Evolutionary conservation across 2,888 invertebrate species (phyloP), one percentile per base, ranked within the genome.

Genomic region (Macrophya alboannulata): DNA sequence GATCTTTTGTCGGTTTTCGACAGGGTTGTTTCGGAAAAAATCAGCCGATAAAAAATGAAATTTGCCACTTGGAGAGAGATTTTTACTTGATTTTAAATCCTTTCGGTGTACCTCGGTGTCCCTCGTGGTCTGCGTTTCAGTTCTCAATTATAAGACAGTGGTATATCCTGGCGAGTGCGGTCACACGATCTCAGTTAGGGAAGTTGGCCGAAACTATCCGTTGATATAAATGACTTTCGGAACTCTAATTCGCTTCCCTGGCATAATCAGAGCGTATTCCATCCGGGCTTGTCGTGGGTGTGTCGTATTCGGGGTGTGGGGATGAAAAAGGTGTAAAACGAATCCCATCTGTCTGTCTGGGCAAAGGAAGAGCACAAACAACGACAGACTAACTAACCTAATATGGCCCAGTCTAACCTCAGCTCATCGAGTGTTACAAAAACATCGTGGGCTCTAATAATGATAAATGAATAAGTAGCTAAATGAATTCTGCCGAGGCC

Each of bases 391-490:
- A 77, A 55, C 51, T 6, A 21, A 37, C 59, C 59, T 81, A 62
- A 81, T 43, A 21, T 62, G 15, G 31, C 25, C 62, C 9, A 77
- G 25, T 31, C 3, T 55, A 8, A 55, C 77, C 37, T 81, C 40
- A 21, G 81, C 43, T 81, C 81, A 43, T 81, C 81, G 87, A 86
- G 87, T 87, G 87, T 86, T 85, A 88, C 85, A 86, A 87, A 85
- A 86, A 86, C 87, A 87, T 85, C 87, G 86, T 85, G 86, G 86
- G 87, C 88, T 88, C 90, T 92, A 93, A 93, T 92, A 91, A 92
- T 93, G 93, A 93, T 93, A 90, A 91, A 93, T 93, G 93, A 91
- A 91, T 91, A 92, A 93, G 91, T 92, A 91, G 92, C 91, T 90
- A 90, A 91, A 92, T 92, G 92, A 92, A 91, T 91, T 90, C 88